A percentile compares a stretch with the other conserved stretches of the same genome.
Evolutionary conservation across 2,797 vertebrate species (phyloP).

Genomic region (Chrysocyon brachyurus): DNA sequence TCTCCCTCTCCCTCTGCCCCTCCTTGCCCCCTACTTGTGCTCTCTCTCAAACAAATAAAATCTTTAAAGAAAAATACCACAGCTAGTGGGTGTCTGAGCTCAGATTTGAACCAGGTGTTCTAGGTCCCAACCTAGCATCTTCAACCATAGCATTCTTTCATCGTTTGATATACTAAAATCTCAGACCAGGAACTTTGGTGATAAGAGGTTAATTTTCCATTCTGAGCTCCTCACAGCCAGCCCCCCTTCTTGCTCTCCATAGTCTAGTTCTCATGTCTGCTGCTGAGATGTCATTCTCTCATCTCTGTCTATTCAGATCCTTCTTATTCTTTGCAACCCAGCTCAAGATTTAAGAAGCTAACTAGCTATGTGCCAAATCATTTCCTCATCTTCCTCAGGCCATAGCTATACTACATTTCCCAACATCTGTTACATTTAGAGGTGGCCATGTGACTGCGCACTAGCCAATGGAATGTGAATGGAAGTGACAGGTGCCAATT

Average conservation of each 20-base stretch:
- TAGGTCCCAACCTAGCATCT: neutral
- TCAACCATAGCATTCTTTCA: neutral
- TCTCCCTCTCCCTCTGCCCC: neutral
- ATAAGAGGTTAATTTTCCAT: neutral
- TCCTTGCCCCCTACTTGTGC: neutral
- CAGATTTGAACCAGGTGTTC: neutral
- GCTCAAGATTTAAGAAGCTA: neutral
- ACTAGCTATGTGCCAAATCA: neutral
- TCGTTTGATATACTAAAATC: neutral
- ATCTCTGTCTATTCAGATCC: neutral
- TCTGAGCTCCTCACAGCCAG: neutral
- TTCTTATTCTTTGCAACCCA: neutral
- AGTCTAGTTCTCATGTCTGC: neutral
- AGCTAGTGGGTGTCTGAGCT: neutral
- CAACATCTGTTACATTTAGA: neutral
- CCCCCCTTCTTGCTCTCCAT: neutral
- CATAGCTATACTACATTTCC: neutral
- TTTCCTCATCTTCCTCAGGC: neutral
- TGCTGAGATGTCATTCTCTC: neutral
- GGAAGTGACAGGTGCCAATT: neutral
- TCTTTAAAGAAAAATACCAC: neutral
- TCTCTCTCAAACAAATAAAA: neutral
- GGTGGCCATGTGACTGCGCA: neutral
- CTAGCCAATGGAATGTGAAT: neutral
- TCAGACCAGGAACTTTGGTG: neutral